Evolutionary conservation across 2,888 invertebrate species (phyloP).

Genomic region (Glomeris marginata): DNA sequence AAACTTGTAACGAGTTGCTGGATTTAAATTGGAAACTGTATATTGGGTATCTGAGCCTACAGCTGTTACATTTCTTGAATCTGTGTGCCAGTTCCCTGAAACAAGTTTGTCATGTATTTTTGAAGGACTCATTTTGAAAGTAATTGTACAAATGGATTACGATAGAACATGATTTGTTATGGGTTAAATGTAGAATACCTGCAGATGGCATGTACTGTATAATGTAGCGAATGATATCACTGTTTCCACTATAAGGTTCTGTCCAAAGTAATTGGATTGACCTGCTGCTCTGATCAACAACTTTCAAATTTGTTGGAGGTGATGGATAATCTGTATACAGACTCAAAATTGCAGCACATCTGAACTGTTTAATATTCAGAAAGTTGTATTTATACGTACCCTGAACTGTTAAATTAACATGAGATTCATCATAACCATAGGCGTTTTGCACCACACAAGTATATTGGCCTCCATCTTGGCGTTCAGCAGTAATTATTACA

Average conservation of each 20-base stretch:
- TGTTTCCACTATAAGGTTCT: slow-evolving; percentile 81
- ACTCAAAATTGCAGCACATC: neutral
- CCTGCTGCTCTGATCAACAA: slow-evolving; percentile 76
- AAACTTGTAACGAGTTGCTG: slow-evolving; percentile 53
- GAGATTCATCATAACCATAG: slow-evolving; percentile 48
- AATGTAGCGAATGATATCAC: slow-evolving; percentile 71
- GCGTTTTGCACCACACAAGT: slow-evolving; percentile 25
- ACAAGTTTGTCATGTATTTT: no score
- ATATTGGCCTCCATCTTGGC: slow-evolving; percentile 29
- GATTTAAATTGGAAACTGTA: slow-evolving; percentile 38
- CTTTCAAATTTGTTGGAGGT: slow-evolving; percentile 73
- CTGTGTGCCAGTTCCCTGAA: slow-evolving; percentile 11
- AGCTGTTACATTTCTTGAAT: slow-evolving; percentile 12
- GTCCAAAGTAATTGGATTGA: slow-evolving; percentile 85
- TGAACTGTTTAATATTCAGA: neutral
- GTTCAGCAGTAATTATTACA: slow-evolving; percentile 23
- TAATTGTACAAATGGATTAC: no score
- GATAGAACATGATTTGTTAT: no score
- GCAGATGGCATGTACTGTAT: slow-evolving; percentile 50
- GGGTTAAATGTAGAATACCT: slow-evolving; percentile 7
- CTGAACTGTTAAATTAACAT: slow-evolving; percentile 54
- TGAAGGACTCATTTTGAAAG: no score
- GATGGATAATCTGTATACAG: slow-evolving; percentile 9
- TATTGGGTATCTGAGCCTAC: slow-evolving; percentile 12
- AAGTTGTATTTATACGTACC: slow-evolving; percentile 22